phyloP scores from a whole-genome alignment of 2,888 invertebrate genomes.

The Calliscelio sp. region DNA sequence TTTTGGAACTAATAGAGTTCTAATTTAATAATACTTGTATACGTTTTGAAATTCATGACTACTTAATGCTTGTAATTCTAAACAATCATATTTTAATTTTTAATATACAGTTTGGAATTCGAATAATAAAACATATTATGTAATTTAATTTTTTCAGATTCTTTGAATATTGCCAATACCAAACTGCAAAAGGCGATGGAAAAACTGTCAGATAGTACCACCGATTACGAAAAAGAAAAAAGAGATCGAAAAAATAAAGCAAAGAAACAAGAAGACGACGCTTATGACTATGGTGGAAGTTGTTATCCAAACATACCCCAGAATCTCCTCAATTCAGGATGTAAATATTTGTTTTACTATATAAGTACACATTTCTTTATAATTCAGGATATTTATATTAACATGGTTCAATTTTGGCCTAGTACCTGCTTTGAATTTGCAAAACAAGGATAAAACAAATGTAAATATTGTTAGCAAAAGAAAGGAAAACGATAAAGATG shows the following conservation, averaged over 20 bases:
- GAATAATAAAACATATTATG: too few species aligned
- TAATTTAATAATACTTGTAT: too few species aligned
- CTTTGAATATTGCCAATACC: constrained; percentile 13
- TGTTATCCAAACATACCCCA: constrained; percentile 12
- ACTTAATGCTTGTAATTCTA: too few species aligned
- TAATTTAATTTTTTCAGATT: constrained; percentile 25
- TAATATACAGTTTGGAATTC: too few species aligned
- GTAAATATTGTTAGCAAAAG: constrained; percentile 4
- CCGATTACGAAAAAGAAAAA: constrained; percentile 19
- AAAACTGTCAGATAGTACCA: constrained; percentile 13
- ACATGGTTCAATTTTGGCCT: constrained; percentile 6
- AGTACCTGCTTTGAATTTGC: constrained; percentile 5
- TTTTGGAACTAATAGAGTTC: too few species aligned
- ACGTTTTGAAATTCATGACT: too few species aligned
- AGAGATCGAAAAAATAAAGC: constrained; percentile 14
- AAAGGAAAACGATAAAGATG: constrained; percentile 3
- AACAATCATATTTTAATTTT: too few species aligned
- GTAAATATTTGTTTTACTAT: constrained; percentile 14
- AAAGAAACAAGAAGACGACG: constrained; percentile 19
- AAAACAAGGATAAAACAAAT: constrained; percentile 15
- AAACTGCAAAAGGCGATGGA: constrained; percentile 36
- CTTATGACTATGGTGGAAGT: constrained; percentile 21
- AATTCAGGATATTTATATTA: not conserved
- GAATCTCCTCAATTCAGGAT: constrained; percentile 10
- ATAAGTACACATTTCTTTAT: constrained; percentile 11